phyloP scores from a whole-genome alignment of 2,888 invertebrate species.

The Caenorhabditis auriculariae region DNA sequence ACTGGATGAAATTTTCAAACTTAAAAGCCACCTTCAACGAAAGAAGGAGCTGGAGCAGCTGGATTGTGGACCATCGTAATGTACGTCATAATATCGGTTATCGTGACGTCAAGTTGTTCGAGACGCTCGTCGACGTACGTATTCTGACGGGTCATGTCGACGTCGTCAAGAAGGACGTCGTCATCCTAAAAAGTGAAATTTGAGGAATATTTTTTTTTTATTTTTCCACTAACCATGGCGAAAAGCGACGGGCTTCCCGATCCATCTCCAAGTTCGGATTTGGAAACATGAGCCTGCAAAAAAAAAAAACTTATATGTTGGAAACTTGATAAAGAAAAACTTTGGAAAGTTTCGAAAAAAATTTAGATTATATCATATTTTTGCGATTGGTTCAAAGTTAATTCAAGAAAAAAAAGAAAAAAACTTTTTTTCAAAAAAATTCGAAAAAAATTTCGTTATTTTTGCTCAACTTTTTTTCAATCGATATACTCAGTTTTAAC shows the following conservation, averaged over 20 bases:
- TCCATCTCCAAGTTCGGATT: constrained; percentile 16
- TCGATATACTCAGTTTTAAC: constrained; percentile 1
- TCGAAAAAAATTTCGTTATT: neutral
- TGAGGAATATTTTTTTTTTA: neutral
- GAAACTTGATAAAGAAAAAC: no score
- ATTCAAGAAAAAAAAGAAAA: neutral
- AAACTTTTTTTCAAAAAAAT: neutral
- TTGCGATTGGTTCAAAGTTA: neutral
- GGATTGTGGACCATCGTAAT: constrained; percentile 1
- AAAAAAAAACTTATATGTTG: neutral
- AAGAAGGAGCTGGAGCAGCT: no score
- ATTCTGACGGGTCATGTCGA: constrained; percentile 4
- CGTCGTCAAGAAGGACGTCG: constrained; percentile 15
- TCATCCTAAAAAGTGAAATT: constrained; percentile 6
- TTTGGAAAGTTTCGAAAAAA: no score
- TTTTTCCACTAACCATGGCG: constrained; percentile 3
- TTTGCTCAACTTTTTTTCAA: neutral
- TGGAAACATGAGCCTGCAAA: constrained; percentile 16
- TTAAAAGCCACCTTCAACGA: no score
- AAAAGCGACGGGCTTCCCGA: constrained; percentile 16
- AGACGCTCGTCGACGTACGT: constrained; percentile 3
- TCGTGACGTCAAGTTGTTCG: constrained; percentile 9
- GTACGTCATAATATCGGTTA: constrained; percentile 14
- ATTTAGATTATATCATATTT: neutral
- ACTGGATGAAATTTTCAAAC: no score